These are phyloP conservation scores for Champsocephalus gunnari DNA, from an alignment of 2,797 vertebrate genomes.

Conservation along the genomic window DNA sequence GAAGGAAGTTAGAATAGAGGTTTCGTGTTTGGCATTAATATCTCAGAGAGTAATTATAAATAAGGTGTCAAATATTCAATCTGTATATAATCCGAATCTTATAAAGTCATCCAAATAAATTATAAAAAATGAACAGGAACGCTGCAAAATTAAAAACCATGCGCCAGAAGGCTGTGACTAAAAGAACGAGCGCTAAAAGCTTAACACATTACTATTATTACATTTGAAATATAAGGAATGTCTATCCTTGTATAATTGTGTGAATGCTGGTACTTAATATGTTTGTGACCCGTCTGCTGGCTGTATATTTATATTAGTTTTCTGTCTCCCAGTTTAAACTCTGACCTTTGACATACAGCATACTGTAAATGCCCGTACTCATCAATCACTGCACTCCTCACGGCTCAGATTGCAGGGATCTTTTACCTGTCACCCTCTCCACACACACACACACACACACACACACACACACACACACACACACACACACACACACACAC, in stretches of 20 bases:
- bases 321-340: constrained; percentile 33
- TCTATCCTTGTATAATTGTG: neutral
- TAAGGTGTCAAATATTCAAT: constrained; percentile 15
- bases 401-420: constrained; percentile 52
- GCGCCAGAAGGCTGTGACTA: neutral
- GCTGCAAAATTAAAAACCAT: constrained; percentile 6
- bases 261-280: neutral
- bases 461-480: neutral
- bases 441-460: neutral
- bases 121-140: neutral
- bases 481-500: neutral
- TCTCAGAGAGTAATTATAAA: neutral
- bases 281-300: neutral
- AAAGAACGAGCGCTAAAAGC: neutral
- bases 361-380: constrained; percentile 39
- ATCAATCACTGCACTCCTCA: constrained; percentile 41
- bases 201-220: neutral
- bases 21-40: neutral
- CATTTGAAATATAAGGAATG: neutral
- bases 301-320: neutral
- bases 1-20: too few relatives aligned
- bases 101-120: constrained; percentile 5
- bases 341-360: constrained; percentile 54
- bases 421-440: constrained; percentile 14
- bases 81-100: neutral